Evolutionary conservation across 2,888 invertebrate genomes (phyloP), one percentile per base, ranked within the genome.

Genomic region (Aleiodes leptofemur): DNA sequence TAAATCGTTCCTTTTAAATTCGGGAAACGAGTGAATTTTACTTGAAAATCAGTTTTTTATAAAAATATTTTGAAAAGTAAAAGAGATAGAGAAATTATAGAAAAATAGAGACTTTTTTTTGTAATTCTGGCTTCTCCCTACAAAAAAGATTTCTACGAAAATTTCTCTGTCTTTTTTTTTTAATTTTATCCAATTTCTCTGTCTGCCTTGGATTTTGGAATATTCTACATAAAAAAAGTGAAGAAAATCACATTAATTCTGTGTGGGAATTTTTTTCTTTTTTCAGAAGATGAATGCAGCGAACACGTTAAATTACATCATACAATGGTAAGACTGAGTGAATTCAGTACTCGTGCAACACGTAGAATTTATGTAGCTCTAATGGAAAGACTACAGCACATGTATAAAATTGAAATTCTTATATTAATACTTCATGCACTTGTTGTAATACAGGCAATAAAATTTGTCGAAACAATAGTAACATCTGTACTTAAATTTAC

Each of bases 371-470:
- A 85, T 68, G 79, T 84, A 55, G 83, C 85, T 6, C 69, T 86
- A 16, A 82, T 83, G 81, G 85, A 87, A 53, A 82, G 82, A 76
- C 76, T 86, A 71, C 84, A 85, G 64, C 84, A 87, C 72, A 85
- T 87, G 84, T 86, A 87, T 74, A 87, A 83, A 79, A 84, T 87
- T 71, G 87, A 86, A 80, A 83, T 87, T 78, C 79, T 86, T 43
- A 83, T 86, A 76, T 75, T 87, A 11, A 79, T 86, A 74, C 79
- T 86, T 59, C 83, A 87, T 70, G 84, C 82, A 1, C 74, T 86
- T 50, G 79, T 85, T 51, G 78, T 86, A 5, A 81, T 86, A 48
- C 86, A 85, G 72, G 77, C 79, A 14, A 82, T 86, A 34, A 85
- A 82, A 76, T 74, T 83, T 31, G 74, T 84, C 43, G 85, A 86